Percentiles rank a stretch among this genome's conserved stretches.
phyloP scores from a whole-genome alignment of 2,113 vertebrate species.

The Taurulus bubalis region DNA sequence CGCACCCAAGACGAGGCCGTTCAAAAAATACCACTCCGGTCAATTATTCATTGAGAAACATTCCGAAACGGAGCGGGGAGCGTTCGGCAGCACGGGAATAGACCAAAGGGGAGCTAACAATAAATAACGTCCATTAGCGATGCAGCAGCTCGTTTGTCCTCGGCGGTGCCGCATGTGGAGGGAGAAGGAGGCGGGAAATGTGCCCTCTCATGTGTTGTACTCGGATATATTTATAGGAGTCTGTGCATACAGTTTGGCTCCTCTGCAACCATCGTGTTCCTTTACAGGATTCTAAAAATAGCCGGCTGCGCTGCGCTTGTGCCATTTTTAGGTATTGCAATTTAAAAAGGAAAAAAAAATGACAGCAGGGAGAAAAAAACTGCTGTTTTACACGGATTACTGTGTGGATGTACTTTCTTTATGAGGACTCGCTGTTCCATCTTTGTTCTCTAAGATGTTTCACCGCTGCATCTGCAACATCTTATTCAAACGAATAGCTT shows the following conservation, averaged over 20 bases:
- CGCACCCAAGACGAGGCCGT: slow-evolving; percentile 68
- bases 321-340: slow-evolving; percentile 73
- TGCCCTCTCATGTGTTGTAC: slow-evolving; percentile 48
- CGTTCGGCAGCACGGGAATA: slow-evolving; percentile 63
- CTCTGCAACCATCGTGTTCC: slow-evolving; percentile 81
- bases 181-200: slow-evolving; percentile 28
- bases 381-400: slow-evolving; percentile 47
- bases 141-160: slow-evolving; percentile 52
- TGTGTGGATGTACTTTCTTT: slow-evolving; percentile 23
- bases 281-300: slow-evolving; percentile 82
- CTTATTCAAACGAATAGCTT: neutral
- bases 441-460: slow-evolving; percentile 12
- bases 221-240: slow-evolving; percentile 72
- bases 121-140: slow-evolving; percentile 57
- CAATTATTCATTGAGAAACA: slow-evolving; percentile 83
- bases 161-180: slow-evolving; percentile 16
- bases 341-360: slow-evolving; percentile 43
- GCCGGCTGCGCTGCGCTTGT: slow-evolving; percentile 65
- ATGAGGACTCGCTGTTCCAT: slow-evolving; percentile 40
- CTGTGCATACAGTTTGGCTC: slow-evolving; percentile 69
- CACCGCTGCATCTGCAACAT: neutral
- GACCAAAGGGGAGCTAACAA: slow-evolving; percentile 47
- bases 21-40: slow-evolving; percentile 78
- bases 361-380: slow-evolving; percentile 27
- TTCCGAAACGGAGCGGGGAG: slow-evolving; percentile 62